phyloP scores from a whole-genome alignment of 1,140 invertebrate genomes.

The Drosophila kohkoa region DNA sequence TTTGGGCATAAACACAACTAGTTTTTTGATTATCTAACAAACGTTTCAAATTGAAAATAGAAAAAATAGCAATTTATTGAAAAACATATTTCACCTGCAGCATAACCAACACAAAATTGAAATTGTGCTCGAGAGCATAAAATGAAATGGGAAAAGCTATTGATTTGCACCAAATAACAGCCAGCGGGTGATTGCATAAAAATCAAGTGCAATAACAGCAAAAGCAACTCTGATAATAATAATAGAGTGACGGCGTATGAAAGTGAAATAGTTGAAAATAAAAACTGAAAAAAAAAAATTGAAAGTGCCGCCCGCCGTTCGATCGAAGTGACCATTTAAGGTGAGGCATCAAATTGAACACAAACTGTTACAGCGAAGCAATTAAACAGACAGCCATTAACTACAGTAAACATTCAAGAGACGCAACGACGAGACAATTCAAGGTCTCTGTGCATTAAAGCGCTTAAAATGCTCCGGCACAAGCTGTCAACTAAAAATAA shows the following conservation, averaged over 20 bases:
- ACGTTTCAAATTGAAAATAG: conserved; percentile 5
- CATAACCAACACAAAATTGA: conserved; percentile 12
- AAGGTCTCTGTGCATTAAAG: conserved; percentile 61
- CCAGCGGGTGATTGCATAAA: conserved; percentile 54
- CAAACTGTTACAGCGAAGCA: conserved; percentile 53
- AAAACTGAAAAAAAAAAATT: conserved; percentile 55
- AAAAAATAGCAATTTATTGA: conserved; percentile 17
- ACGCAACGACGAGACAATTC: conserved; percentile 54
- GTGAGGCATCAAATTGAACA: conserved; percentile 41
- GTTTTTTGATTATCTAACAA: conserved; percentile 3
- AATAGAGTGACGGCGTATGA: conserved; percentile 24
- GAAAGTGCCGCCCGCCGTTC: conserved; percentile 47
- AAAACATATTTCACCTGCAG: conserved; percentile 32
- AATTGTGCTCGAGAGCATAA: conserved; percentile 16
- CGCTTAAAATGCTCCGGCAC: conserved; percentile 36
- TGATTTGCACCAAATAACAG: conserved; percentile 47
- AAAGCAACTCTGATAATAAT: conserved; percentile 13
- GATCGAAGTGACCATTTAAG: conserved; percentile 34
- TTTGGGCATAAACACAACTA: background rate
- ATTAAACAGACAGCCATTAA: conserved; percentile 64
- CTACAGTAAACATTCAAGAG: conserved; percentile 50
- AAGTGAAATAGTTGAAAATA: conserved; percentile 46
- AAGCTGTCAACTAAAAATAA: conserved; percentile 32
- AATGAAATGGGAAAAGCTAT: conserved; percentile 29
- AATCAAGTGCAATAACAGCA: conserved; percentile 64